Conservation (phyloP, 1,140 invertebrate genomes). For the Trichonephila clavipes region DNA sequence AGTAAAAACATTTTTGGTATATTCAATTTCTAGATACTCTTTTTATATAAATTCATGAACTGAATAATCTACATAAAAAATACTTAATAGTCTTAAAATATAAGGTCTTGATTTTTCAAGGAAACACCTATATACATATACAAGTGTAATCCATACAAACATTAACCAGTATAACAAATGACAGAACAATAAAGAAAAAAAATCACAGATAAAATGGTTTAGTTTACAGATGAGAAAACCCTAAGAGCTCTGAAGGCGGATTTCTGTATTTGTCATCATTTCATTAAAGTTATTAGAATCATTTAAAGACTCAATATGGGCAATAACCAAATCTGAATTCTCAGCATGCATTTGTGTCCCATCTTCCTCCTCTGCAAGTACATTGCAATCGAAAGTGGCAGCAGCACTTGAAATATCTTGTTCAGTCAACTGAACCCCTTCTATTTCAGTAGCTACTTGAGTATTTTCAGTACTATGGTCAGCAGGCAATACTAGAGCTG, state of each 20-base stretch:
- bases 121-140: neutral
- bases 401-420: constrained; percentile 21
- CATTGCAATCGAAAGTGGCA: constrained; percentile 15
- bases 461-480: constrained; percentile 46
- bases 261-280: neutral
- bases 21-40: too few relatives aligned
- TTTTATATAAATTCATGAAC: neutral
- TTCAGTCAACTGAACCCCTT: constrained; percentile 49
- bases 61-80: constrained; percentile 8
- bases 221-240: neutral
- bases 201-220: constrained; percentile 7
- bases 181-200: constrained; percentile 18
- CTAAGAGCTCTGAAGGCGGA: neutral
- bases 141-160: neutral
- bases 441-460: constrained; percentile 38
- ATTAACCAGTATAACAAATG: neutral
- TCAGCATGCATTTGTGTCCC: neutral
- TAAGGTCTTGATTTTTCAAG: neutral
- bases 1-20: too few relatives aligned
- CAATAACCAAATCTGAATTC: constrained; percentile 42
- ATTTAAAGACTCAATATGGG: constrained; percentile 31
- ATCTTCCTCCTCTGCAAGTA: constrained; percentile 9
- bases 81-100: neutral
- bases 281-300: constrained; percentile 18
- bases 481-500: constrained; percentile 26